A percentile compares a stretch with the other conserved stretches of the same genome.
Conservation (phyloP, 2,888 invertebrate genomes). For the Callyntrura guangdongensis region DNA sequence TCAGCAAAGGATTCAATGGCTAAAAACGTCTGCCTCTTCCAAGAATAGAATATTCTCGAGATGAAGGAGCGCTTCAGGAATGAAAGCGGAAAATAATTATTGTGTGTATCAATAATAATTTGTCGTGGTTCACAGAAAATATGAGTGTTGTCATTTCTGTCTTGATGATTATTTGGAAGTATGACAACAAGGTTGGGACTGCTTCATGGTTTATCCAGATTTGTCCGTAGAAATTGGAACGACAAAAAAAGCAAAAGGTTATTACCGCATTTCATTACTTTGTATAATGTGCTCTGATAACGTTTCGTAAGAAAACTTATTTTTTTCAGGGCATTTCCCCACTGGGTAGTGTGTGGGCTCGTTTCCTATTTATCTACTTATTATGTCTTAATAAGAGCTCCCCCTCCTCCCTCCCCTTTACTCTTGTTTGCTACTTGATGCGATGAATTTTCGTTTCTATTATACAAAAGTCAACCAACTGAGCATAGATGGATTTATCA, state of each 20-base stretch:
- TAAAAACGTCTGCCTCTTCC: not conserved
- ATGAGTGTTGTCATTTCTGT: too few relatives aligned
- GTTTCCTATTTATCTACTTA: constrained; percentile 52
- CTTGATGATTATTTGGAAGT: not conserved
- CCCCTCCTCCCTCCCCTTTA: constrained; percentile 9
- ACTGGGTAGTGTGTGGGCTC: not conserved
- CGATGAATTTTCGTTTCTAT: constrained; percentile 67
- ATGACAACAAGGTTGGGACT: too few relatives aligned
- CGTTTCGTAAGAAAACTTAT: too few relatives aligned
- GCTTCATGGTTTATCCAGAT: too few relatives aligned
- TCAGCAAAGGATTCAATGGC: constrained; percentile 15
- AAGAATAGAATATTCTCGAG: not conserved
- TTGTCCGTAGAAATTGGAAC: too few relatives aligned
- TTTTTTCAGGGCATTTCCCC: too few relatives aligned
- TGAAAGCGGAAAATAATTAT: not conserved
- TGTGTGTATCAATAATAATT: too few relatives aligned
- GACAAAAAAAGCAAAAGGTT: too few relatives aligned
- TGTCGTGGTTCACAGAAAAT: too few relatives aligned
- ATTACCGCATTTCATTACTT: too few relatives aligned
- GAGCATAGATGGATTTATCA: constrained; percentile 61
- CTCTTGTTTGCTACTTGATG: constrained; percentile 31
- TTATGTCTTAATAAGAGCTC: constrained; percentile 48
- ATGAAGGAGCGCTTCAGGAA: not conserved
- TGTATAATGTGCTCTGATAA: too few relatives aligned
- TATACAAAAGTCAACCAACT: constrained; percentile 64